Percentiles rank a stretch among this genome's conserved stretches.
These are phyloP conservation scores for Heliornis fulica DNA, from an alignment of 2,113 vertebrate genomes.

Conservation along the genomic window DNA sequence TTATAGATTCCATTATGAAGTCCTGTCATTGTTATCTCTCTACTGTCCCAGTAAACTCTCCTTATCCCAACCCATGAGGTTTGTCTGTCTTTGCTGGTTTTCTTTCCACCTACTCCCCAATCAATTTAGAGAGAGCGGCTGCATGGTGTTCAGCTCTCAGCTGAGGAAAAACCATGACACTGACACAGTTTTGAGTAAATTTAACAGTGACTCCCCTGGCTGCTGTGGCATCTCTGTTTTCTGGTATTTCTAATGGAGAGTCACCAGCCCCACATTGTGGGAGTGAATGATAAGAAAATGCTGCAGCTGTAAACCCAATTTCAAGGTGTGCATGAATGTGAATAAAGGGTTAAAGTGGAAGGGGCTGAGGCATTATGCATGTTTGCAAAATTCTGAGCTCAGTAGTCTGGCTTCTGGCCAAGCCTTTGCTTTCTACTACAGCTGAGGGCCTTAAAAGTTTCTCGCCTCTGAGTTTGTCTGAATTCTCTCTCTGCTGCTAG, in stretches of 20 bases:
- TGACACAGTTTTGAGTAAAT: background rate
- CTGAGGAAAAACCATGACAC: too few species aligned
- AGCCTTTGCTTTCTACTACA: conserved; percentile 80
- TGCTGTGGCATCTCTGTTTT: background rate
- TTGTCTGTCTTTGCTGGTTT: too few species aligned
- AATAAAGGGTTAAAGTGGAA: conserved; percentile 81
- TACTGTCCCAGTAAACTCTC: too few species aligned
- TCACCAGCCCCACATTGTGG: background rate
- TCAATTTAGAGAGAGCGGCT: too few species aligned
- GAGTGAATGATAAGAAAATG: background rate
- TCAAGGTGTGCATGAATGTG: background rate
- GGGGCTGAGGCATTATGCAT: conserved; percentile 82
- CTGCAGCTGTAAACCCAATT: background rate
- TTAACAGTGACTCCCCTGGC: background rate
- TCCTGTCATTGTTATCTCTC: too few species aligned
- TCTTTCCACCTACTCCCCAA: too few species aligned
- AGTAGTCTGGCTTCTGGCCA: conserved; percentile 88
- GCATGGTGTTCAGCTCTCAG: too few species aligned
- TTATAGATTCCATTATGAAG: too few species aligned
- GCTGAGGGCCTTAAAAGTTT: conserved; percentile 91
- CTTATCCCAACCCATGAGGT: too few species aligned
- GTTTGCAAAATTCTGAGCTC: conserved; percentile 96
- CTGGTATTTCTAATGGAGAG: background rate
- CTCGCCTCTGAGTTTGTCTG: conserved; percentile 67
- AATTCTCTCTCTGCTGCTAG: conserved; percentile 68